Evolutionary conservation across 1,140 invertebrate species (phyloP).

Genomic region (Lanistes nyassanus): DNA sequence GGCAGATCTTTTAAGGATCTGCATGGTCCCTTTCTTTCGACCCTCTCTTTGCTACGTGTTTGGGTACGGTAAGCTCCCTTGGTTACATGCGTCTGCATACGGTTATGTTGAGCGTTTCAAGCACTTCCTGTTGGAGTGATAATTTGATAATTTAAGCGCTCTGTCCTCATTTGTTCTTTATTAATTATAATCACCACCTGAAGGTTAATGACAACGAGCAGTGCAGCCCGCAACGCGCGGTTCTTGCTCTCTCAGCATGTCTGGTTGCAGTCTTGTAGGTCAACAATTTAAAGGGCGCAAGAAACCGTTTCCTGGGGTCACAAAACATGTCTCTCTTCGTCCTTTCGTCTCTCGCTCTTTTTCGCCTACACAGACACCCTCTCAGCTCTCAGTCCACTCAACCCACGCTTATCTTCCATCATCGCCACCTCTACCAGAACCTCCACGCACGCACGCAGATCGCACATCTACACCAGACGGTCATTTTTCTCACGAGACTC

Average conservation of each 20-base stretch:
- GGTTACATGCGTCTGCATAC: no score
- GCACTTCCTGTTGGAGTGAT: no score
- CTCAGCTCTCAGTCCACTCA: neutral
- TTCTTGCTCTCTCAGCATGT: neutral
- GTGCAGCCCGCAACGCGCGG: neutral
- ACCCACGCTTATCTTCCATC: neutral
- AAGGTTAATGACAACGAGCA: no score
- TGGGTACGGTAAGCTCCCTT: no score
- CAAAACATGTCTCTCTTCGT: neutral
- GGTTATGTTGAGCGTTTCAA: no score
- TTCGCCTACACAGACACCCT: neutral
- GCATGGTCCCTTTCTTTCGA: no score
- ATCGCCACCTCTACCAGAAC: neutral
- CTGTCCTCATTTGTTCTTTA: no score
- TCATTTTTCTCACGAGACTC: neutral
- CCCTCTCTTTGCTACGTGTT: no score
- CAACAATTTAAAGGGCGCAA: neutral
- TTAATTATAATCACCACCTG: no score
- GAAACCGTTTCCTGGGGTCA: neutral
- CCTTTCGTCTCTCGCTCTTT: neutral
- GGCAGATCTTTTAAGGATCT: no score
- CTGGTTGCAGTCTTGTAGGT: neutral
- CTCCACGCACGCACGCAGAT: neutral
- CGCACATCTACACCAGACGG: neutral
- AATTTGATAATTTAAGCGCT: no score